phyloP scores from a whole-genome alignment of 2,797 vertebrate genomes.

The Synaphobranchus kaupii region DNA sequence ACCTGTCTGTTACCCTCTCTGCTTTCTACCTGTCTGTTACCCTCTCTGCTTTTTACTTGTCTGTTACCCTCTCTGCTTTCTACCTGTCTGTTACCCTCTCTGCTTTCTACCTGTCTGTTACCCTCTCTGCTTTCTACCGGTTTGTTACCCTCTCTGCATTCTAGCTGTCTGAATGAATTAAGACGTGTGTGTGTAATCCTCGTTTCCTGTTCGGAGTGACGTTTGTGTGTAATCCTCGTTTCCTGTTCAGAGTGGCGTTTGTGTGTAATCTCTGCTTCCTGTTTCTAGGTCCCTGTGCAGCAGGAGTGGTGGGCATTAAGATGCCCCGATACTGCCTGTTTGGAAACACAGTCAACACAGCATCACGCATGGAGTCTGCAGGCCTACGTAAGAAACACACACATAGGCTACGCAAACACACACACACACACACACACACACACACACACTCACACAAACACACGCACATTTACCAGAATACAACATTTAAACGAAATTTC shows the following conservation, averaged over 20 bases:
- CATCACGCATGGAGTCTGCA: slow-evolving; percentile 94
- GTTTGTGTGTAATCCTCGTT: too few relatives aligned
- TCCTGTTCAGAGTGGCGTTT: not conserved
- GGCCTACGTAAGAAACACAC: slow-evolving; percentile 85
- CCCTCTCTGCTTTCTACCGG: too few relatives aligned
- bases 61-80: too few relatives aligned
- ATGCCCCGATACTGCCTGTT: slow-evolving; percentile 98
- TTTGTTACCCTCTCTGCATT: too few relatives aligned
- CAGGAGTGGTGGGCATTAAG: slow-evolving; percentile 94
- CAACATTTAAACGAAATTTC: not conserved
- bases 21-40: too few relatives aligned
- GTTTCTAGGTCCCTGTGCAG: slow-evolving; percentile 86
- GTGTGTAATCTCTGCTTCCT: slow-evolving; percentile 17
- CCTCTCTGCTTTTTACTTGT: too few relatives aligned
- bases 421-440: not conserved
- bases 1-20: too few relatives aligned
- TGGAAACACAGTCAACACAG: slow-evolving; percentile 94
- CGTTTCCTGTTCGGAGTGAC: too few relatives aligned
- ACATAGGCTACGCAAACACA: not conserved
- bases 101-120: too few relatives aligned
- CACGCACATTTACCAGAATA: not conserved
- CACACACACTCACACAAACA: not conserved
- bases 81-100: too few relatives aligned
- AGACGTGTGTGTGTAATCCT: too few relatives aligned
- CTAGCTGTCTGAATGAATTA: too few relatives aligned